Base-by-base conservation (phyloP, 2,113 vertebrate species). In the Pagrus major region DNA sequence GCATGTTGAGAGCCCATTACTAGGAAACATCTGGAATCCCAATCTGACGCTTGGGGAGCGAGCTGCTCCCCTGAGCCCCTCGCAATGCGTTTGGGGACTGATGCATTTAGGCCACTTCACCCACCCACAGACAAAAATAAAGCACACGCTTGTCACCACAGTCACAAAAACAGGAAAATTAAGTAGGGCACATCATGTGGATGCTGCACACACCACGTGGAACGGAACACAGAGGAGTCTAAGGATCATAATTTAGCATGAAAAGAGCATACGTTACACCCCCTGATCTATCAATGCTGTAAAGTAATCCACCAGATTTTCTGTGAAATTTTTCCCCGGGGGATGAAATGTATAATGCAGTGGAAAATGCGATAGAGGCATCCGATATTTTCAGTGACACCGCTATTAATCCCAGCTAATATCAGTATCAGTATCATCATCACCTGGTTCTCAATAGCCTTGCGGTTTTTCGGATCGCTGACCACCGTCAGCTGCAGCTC, bases 401-500 rank as follows among this genome's bases (percentile, higher is more conserved):
- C 6, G 5, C 6, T 41, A 18, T 47, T 14, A 18, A 69, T 74
- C 52, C 23, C 47, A 49, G 11, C 29, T 20, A 1, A 41, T 0
- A 14, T 33, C 7, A 15, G 14, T n/a, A 27, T 29, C 8, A 14
- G 8, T 15, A 18, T 35, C 16, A 15, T 3, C 23, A 7, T 86
- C 46, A 98, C 98, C 97, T 99, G 97, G 93, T 97, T 98, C 89
- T 98, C 97, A 31, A 99, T 99, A 78, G 98, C 98, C 75, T 96
- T 99, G 89, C 98, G 95, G 90, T 97, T 99, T 93, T 97, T 98
- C 1, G 97, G 96, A 89, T 99, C 96, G 0, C 88, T 92, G 86
- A 99, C 98, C 46, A 98, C 93, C 0, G 97, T 96, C 51, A 99
- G 95, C 91, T 99, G 98, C 58, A 99, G 81, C 87, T 98, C 97